Evolutionary conservation across 1,140 invertebrate genomes (phyloP), one percentile per base, ranked within the genome.

Genomic region (Drosophila burlai): DNA sequence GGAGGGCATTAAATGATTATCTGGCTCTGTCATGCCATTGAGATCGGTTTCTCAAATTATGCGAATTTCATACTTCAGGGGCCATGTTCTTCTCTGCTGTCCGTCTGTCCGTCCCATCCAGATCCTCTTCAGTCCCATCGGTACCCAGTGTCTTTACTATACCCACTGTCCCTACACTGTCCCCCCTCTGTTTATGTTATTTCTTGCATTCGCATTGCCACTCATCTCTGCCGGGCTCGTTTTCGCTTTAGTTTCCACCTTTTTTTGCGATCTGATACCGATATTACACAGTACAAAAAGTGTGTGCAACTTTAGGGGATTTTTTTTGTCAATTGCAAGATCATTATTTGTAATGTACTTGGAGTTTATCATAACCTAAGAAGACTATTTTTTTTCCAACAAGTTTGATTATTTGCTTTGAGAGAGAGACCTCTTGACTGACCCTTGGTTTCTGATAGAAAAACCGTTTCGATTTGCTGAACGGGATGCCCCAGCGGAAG

Each of bases 1-100:
- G 55, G 75, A 77, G 74, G 75, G 75, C 73, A 77, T 77, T 76
- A 77, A 77, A 77, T 77, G 75, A 77, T 77, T 77, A 77, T 77
- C 75, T 77, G 75, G 73, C 73, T 76, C 59, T 75, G 71, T 76
- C 75, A 77, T 76, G 75, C 63, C 73, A 77, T 74, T 77, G 64
- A 77, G 73, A 77, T 77, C 75, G 75, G 74, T 68, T 64, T 77
- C 62, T 46, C 49, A 76, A 77, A 77, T 77, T 77, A 77, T 77
- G 73, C 73, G 73, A 77, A 76, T 77, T 77, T 76, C 38, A 58
- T 68, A 76, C 63, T 77, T 61, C 63, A 76, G 71, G 71, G 61
- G 46, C 50, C 67, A 75, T 76, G 69, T 76, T 54, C 50, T 55
- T 43, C 40, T 16, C 15, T 1, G 36, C 15, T 21, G 9, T 57